A percentile compares a stretch with the other conserved stretches of the same genome.
These are phyloP conservation scores for Burhinus bistriatus DNA, from an alignment of 2,113 vertebrate species.

Conservation along the genomic window DNA sequence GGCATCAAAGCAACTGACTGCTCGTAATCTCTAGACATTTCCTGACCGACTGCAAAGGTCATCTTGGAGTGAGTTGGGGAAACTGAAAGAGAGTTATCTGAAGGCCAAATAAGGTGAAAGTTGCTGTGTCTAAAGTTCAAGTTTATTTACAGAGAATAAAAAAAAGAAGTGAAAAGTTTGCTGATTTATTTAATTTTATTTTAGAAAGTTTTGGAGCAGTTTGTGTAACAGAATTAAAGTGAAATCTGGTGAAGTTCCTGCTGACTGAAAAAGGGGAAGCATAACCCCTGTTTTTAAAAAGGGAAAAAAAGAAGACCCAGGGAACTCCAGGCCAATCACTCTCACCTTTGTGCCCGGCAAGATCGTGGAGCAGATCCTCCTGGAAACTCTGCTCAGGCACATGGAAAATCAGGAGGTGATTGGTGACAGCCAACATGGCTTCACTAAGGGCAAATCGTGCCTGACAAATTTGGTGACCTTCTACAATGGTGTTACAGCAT, in stretches of 20 bases:
- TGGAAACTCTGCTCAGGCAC: neutral
- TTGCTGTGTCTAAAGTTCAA: slow-evolving; percentile 22
- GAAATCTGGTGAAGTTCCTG: neutral
- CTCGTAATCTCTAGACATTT: slow-evolving; percentile 17
- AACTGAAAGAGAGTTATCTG: neutral
- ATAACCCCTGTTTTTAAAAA: neutral
- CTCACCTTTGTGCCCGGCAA: neutral
- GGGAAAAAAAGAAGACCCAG: neutral
- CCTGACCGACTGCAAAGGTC: neutral
- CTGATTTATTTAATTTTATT: neutral
- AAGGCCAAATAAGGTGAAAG: slow-evolving; percentile 13
- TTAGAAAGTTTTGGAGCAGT: neutral
- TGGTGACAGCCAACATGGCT: neutral
- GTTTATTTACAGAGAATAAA: slow-evolving; percentile 12
- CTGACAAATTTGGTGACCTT: neutral
- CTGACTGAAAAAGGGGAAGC: neutral
- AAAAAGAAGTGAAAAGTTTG: slow-evolving; percentile 6
- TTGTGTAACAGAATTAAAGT: neutral
- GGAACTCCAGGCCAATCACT: neutral
- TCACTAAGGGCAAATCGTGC: neutral
- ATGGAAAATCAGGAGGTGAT: neutral
- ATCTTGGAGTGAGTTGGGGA: neutral
- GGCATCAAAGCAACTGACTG: neutral
- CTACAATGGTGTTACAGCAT: too few relatives aligned
- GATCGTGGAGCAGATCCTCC: neutral